Percentiles rank a stretch among this genome's conserved stretches.
These are phyloP conservation scores for Lucilia cuprina DNA, from an alignment of 1,140 invertebrate species.

Conservation along the genomic window DNA sequence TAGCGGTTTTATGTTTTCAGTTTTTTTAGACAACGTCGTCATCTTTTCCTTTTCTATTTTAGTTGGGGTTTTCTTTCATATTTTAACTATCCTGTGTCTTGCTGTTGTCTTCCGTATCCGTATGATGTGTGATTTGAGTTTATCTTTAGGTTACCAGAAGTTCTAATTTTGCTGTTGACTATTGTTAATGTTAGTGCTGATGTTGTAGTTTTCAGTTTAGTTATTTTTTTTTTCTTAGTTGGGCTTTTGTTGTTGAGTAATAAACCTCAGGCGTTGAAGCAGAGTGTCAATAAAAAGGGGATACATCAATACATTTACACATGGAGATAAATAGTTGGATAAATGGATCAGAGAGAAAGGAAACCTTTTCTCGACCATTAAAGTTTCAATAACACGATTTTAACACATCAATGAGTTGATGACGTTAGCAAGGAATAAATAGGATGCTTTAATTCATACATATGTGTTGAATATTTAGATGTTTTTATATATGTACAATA, in stretches of 20 bases:
- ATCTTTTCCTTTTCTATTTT: background rate
- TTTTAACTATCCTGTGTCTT: background rate
- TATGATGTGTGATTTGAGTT: background rate
- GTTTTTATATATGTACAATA: no score
- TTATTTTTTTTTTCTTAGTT: background rate
- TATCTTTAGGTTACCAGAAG: constrained; percentile 23
- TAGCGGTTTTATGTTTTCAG: background rate
- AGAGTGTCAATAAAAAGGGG: constrained; percentile 25
- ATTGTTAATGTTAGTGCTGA: constrained; percentile 9
- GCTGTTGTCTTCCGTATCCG: background rate
- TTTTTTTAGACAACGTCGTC: background rate
- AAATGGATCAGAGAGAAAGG: background rate
- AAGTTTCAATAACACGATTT: background rate
- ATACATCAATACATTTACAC: background rate
- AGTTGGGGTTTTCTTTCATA: background rate
- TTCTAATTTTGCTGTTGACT: background rate
- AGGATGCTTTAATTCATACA: background rate
- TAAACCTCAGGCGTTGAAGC: constrained; percentile 29
- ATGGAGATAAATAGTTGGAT: background rate
- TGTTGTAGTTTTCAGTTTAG: background rate
- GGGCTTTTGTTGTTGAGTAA: background rate
- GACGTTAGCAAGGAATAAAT: background rate
- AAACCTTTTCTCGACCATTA: background rate
- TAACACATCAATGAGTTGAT: background rate
- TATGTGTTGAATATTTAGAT: no score